A percentile compares a stretch with the other conserved stretches of the same genome.
phyloP scores from a whole-genome alignment of 2,888 invertebrate species.

The Harpalus rubripes region DNA sequence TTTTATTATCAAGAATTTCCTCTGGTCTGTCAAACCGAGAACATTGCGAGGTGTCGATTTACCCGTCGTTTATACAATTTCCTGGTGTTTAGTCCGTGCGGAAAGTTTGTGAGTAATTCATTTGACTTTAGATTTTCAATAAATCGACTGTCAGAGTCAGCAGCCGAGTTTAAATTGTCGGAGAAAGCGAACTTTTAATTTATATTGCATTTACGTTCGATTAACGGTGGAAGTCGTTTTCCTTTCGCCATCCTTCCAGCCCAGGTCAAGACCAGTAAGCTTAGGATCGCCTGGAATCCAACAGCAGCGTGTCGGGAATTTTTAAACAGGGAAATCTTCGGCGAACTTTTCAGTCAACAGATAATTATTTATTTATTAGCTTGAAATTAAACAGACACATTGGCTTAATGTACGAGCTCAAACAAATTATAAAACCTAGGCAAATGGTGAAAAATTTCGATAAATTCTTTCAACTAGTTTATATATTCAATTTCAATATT shows the following conservation, averaged over 20 bases:
- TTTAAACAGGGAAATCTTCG: neutral
- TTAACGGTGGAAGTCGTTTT: slow-evolving; percentile 49
- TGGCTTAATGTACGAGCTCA: no score
- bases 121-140: slow-evolving; percentile 61
- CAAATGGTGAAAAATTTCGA: no score
- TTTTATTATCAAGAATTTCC: no score
- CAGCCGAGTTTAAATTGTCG: slow-evolving; percentile 52
- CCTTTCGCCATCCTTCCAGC: slow-evolving; percentile 1
- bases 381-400: no score
- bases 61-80: slow-evolving; percentile 8
- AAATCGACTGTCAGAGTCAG: slow-evolving; percentile 59
- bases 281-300: neutral
- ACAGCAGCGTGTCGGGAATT: neutral
- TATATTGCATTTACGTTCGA: slow-evolving; percentile 57
- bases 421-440: no score
- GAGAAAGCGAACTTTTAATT: slow-evolving; percentile 57
- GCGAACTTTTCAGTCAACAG: no score
- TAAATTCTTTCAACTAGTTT: no score
- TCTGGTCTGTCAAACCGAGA: neutral
- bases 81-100: slow-evolving; percentile 38
- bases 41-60: neutral
- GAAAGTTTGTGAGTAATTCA: slow-evolving; percentile 56
- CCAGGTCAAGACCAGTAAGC: neutral
- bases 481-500: no score
- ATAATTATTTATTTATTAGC: no score